Evolutionary conservation across 2,797 vertebrate genomes (phyloP).

Genomic region (Falco columbarius): DNA sequence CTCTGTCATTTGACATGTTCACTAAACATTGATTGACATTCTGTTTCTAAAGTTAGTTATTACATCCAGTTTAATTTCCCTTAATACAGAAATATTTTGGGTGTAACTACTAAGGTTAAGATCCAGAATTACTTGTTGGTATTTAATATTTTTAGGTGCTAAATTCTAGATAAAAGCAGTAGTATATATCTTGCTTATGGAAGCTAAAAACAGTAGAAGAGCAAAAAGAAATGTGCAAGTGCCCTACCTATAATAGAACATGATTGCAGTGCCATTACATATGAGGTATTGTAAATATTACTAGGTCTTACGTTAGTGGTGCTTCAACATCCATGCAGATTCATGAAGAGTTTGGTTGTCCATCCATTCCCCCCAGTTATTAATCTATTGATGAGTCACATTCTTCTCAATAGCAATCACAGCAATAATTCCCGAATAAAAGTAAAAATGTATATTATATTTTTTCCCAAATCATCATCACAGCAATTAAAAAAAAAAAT

Average conservation of each 20-base stretch:
- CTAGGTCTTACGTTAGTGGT: not conserved
- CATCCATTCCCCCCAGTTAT: not conserved
- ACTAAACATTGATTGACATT: not conserved
- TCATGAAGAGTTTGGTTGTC: not conserved
- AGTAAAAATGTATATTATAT: not conserved
- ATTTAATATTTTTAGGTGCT: not conserved
- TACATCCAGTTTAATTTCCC: not conserved
- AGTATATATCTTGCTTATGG: not conserved
- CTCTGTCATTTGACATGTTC: not conserved
- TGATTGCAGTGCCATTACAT: not conserved
- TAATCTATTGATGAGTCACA: not conserved
- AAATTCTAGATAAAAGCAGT: not conserved
- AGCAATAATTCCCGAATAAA: not conserved
- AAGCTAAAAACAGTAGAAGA: not conserved
- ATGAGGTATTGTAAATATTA: not conserved
- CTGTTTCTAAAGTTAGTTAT: not conserved
- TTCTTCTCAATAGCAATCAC: not conserved
- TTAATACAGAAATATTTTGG: not conserved
- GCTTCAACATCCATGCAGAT: not conserved
- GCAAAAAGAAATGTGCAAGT: not conserved
- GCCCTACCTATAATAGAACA: not conserved
- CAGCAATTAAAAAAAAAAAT: not conserved
- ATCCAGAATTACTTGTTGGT: not conserved
- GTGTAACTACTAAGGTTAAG: not conserved
- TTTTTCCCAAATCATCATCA: not conserved